Evolutionary conservation across 2,113 vertebrate genomes (phyloP).

Genomic region (Rhea pennata): DNA sequence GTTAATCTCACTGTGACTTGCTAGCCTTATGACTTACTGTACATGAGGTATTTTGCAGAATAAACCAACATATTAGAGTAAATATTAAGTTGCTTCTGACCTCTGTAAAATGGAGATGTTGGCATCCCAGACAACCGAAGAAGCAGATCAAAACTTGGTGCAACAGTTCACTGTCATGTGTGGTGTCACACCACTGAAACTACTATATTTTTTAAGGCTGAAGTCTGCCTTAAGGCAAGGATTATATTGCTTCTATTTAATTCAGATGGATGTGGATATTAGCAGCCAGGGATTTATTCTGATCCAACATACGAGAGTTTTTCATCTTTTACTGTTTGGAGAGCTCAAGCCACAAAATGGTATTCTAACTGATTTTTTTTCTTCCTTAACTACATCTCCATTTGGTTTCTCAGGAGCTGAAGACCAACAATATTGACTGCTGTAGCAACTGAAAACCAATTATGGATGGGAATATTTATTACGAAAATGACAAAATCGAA

Average conservation of each 20-base stretch:
- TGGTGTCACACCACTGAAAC: not conserved
- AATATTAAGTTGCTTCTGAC: not conserved
- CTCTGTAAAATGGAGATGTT: not conserved
- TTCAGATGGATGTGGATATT: not conserved
- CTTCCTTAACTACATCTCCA: not conserved
- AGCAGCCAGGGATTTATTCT: not conserved
- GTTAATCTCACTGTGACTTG: not conserved
- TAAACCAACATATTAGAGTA: not conserved
- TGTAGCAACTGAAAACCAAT: not conserved
- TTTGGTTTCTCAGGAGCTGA: not conserved
- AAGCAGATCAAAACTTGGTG: not conserved
- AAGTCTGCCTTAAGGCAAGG: not conserved
- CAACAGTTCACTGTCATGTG: not conserved
- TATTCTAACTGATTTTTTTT: not conserved
- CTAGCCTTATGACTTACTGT: not conserved
- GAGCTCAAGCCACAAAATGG: not conserved
- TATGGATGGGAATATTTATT: not conserved
- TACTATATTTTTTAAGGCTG: not conserved
- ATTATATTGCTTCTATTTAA: not conserved
- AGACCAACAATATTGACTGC: not conserved
- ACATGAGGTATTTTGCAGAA: accelerated
- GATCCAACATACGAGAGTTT: not conserved
- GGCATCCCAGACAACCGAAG: not conserved
- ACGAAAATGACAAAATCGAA: not conserved
- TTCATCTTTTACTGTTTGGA: not conserved